Evolutionary conservation across 2,888 invertebrate species (phyloP).

Genomic region (Caenorhabditis sp.): DNA sequence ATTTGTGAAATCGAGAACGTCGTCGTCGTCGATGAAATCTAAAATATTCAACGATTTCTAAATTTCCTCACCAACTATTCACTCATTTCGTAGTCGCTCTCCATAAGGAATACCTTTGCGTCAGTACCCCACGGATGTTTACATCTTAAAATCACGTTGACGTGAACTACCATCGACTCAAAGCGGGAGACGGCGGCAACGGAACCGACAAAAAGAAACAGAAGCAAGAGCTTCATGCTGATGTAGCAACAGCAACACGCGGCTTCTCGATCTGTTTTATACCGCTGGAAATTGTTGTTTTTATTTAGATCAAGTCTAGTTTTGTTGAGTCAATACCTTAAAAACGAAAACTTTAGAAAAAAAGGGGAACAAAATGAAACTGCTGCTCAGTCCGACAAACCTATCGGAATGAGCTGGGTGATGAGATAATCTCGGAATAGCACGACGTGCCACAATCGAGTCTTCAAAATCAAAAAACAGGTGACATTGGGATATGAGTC

Average conservation of each 20-base stretch:
- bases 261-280: neutral
- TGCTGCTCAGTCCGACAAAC: too few species aligned
- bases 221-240: neutral
- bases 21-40: constrained; percentile 52
- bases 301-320: too few species aligned
- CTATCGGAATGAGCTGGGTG: too few species aligned
- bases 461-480: too few species aligned
- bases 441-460: too few species aligned
- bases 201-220: neutral
- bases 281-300: constrained; percentile 8
- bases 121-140: neutral
- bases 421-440: too few species aligned
- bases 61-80: too few species aligned
- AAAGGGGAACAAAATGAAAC: too few species aligned
- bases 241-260: neutral
- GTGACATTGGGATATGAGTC: too few species aligned
- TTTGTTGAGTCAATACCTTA: too few species aligned
- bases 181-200: neutral
- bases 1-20: constrained; percentile 16
- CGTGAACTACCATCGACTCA: neutral
- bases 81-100: constrained; percentile 34
- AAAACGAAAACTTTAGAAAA: neutral
- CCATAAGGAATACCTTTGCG: constrained; percentile 9
- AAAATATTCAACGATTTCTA: too few species aligned
- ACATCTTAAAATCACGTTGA: neutral